These are phyloP conservation scores for Vulpes vulpes DNA, from an alignment of 2,113 vertebrate species.

Conservation along the genomic window DNA sequence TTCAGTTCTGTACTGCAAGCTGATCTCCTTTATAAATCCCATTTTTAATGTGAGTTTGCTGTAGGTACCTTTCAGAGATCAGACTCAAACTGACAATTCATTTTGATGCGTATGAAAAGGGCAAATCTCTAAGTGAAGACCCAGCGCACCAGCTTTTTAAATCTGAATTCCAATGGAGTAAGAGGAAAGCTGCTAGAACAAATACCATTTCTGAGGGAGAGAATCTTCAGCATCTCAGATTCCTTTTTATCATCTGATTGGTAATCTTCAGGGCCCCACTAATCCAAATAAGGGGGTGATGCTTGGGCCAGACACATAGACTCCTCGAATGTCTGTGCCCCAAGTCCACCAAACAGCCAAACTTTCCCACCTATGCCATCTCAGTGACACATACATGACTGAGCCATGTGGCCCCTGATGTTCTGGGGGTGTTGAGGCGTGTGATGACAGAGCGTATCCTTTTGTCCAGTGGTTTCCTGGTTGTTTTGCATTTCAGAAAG, in stretches of 20 bases:
- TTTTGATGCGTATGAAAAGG: constrained; percentile 49
- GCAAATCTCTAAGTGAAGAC: constrained; percentile 30
- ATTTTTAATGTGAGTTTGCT: background rate
- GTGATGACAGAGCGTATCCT: background rate
- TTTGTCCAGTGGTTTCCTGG: background rate
- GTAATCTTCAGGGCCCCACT: background rate
- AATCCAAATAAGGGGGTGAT: background rate
- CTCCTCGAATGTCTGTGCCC: background rate
- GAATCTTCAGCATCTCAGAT: background rate
- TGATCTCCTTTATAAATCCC: background rate
- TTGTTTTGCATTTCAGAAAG: constrained; percentile 3
- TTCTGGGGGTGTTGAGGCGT: background rate
- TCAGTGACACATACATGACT: background rate
- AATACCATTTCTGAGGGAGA: constrained; percentile 18
- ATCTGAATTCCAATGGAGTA: constrained; percentile 42
- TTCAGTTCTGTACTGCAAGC: background rate
- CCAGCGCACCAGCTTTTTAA: background rate
- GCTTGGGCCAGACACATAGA: background rate
- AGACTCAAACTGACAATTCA: constrained; percentile 34
- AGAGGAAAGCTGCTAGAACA: constrained; percentile 34
- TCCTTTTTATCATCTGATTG: constrained; percentile 16
- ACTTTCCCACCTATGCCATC: background rate
- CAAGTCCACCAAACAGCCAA: background rate
- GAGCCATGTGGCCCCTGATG: background rate
- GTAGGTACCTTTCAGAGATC: constrained; percentile 1